Conservation (phyloP, 2,113 vertebrate species). For the Anhinga rufa region DNA sequence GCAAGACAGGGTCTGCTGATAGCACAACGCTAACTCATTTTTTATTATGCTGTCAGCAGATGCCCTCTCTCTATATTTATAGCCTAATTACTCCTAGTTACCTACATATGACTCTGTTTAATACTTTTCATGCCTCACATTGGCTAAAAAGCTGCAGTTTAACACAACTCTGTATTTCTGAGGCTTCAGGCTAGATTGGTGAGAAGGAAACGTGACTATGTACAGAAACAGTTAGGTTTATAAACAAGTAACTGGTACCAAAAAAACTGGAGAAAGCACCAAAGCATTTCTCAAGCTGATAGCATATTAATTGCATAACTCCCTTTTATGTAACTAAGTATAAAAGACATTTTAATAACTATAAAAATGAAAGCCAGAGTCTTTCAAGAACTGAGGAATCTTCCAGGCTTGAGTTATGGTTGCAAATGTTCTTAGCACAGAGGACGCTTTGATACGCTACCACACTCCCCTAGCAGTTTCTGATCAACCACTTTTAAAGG, state of each 20-base stretch:
- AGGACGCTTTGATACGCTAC: conserved; percentile 57
- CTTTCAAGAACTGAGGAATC: conserved; percentile 82
- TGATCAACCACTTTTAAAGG: conserved; percentile 80
- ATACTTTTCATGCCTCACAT: conserved; percentile 56
- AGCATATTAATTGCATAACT: conserved; percentile 84
- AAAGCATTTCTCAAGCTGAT: conserved; percentile 80
- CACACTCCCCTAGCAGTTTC: conserved; percentile 68
- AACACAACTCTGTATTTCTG: conserved; percentile 58
- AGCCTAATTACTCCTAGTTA: conserved; percentile 58
- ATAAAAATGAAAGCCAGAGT: conserved; percentile 88
- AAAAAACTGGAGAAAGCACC: conserved; percentile 79
- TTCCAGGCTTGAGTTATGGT: conserved; percentile 81
- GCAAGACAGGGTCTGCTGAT: conserved; percentile 32
- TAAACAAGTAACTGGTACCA: conserved; percentile 85
- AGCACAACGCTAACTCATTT: conserved; percentile 46
- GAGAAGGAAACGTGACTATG: conserved; percentile 72
- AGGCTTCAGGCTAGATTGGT: conserved; percentile 60
- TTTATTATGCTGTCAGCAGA: conserved; percentile 56
- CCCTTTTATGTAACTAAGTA: conserved; percentile 82
- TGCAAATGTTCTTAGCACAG: conserved; percentile 76
- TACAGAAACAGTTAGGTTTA: conserved; percentile 79
- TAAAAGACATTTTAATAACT: conserved; percentile 82
- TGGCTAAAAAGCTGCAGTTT: conserved; percentile 66
- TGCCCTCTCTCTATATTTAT: conserved; percentile 36
- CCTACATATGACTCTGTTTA: conserved; percentile 48